Conservation (phyloP, 2,888 invertebrate species). For the Criorhina ranunculi region DNA sequence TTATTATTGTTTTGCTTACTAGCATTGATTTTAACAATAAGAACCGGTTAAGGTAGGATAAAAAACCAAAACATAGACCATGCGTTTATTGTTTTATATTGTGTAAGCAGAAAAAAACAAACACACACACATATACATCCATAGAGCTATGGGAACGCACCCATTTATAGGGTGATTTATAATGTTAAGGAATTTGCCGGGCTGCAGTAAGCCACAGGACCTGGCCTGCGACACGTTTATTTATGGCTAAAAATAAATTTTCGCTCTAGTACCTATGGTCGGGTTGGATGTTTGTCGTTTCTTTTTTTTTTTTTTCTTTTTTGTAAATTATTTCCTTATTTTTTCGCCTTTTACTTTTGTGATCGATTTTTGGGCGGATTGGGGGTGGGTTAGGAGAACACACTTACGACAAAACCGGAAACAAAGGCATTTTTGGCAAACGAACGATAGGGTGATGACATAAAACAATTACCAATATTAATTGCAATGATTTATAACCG, state of each 20-base stretch:
- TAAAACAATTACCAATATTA: constrained; percentile 67
- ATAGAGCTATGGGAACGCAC: constrained; percentile 29
- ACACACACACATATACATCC: constrained; percentile 7
- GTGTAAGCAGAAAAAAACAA: constrained; percentile 18
- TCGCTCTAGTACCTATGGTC: constrained; percentile 63
- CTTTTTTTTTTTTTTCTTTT: constrained; percentile 29
- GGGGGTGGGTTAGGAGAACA: not conserved
- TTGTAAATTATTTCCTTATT: constrained; percentile 29
- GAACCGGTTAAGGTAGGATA: constrained; percentile 37
- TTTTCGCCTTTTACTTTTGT: constrained; percentile 30
- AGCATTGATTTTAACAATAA: constrained; percentile 29
- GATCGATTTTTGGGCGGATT: constrained; percentile 66
- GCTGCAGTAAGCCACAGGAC: constrained; percentile 60
- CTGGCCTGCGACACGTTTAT: constrained; percentile 66
- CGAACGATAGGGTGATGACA: constrained; percentile 60
- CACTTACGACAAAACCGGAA: constrained; percentile 8
- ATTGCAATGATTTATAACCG: constrained; percentile 63
- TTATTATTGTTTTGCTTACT: constrained; percentile 40
- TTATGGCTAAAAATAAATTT: constrained; percentile 71
- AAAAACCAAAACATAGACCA: constrained; percentile 37
- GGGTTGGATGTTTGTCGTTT: constrained; percentile 29
- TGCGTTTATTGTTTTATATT: constrained; percentile 57
- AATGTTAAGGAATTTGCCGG: constrained; percentile 55
- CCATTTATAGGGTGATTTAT: constrained; percentile 73
- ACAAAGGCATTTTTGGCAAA: constrained; percentile 12